A percentile compares a stretch with the other conserved stretches of the same genome.
Evolutionary conservation across 1,140 invertebrate genomes (phyloP).

Genomic region (Bombyx mori): ASM3026992v2 NC_085129.1:10604001-10604500

Average conservation of each 20-base stretch:
- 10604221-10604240: slow-evolving; percentile 20
- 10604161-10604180: slow-evolving; percentile 67
- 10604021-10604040: no score
- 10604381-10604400: slow-evolving; percentile 63
- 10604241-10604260: slow-evolving; percentile 26
- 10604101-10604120: slow-evolving; percentile 70
- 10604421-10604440: slow-evolving; percentile 35
- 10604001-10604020: no score
- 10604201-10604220: slow-evolving; percentile 18
- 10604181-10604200: slow-evolving; percentile 59
- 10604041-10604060: slow-evolving; percentile 25
- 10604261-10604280: slow-evolving; percentile 55
- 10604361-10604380: slow-evolving; percentile 69
- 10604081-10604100: slow-evolving; percentile 67
- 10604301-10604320: slow-evolving; percentile 64
- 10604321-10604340: slow-evolving; percentile 66
- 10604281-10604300: slow-evolving; percentile 68
- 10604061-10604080: slow-evolving; percentile 47
- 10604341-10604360: slow-evolving; percentile 72
- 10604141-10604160: slow-evolving; percentile 72
- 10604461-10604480: slow-evolving; percentile 4
- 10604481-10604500: slow-evolving; percentile 10
- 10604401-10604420: slow-evolving; percentile 71
- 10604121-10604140: slow-evolving; percentile 71
- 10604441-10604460: neutral